phyloP scores from a whole-genome alignment of 1,140 invertebrate species.

The Pachyrhynchus sulphureomaculatus region DNA sequence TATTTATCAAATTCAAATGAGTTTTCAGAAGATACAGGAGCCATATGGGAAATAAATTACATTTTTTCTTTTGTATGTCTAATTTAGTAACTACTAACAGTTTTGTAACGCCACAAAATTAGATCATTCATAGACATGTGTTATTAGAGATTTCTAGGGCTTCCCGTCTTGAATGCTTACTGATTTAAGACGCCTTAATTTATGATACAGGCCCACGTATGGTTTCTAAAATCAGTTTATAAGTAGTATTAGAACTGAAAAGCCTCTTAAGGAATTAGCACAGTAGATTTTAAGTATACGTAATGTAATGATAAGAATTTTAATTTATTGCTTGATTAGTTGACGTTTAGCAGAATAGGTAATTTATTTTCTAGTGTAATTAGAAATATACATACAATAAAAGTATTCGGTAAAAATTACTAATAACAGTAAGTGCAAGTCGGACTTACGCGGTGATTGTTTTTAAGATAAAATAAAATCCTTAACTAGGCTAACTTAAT shows the following conservation, averaged over 20 bases:
- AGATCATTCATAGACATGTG: constrained; percentile 3
- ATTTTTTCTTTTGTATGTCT: constrained; percentile 1
- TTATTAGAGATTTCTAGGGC: neutral
- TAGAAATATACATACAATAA: too few relatives aligned
- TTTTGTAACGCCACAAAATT: constrained; percentile 4
- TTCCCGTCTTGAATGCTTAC: neutral
- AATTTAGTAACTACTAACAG: neutral
- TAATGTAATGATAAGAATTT: too few relatives aligned
- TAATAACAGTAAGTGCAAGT: too few relatives aligned
- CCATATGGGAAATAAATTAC: constrained; percentile 1
- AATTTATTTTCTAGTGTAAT: too few relatives aligned
- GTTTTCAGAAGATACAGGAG: neutral
- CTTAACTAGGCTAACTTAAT: too few relatives aligned
- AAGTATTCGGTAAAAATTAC: too few relatives aligned
- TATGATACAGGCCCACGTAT: neutral
- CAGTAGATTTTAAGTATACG: too few relatives aligned
- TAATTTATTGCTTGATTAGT: too few relatives aligned
- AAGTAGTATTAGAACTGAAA: neutral
- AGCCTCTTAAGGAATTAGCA: neutral
- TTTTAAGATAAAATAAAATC: too few relatives aligned
- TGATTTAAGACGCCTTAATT: neutral
- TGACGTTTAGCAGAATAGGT: too few relatives aligned
- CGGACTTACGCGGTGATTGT: too few relatives aligned
- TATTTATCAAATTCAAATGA: neutral
- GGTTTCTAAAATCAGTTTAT: neutral